Base-by-base conservation (phyloP, 2,113 vertebrate genomes). In the Pyxicephalus adspersus region DNA sequence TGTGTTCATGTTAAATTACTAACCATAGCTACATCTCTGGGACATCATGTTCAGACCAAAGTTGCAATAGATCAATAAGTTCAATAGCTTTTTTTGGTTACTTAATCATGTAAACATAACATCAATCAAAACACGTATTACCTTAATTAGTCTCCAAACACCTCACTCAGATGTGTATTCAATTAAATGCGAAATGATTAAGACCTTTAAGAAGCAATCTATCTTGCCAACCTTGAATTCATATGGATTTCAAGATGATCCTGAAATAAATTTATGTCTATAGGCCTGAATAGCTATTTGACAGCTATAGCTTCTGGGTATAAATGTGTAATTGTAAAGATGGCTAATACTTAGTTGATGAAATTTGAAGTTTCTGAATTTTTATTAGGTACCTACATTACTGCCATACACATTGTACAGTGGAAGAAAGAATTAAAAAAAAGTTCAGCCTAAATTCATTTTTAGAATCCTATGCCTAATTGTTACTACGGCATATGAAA, bases 91-190 rank as follows among this genome's bases (percentile, higher is more conserved):
- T 61, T 61, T 64, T 50, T 45, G 22, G 73, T 63, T 50, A 26
- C n/a, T 73, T 73, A 73, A 73, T 78, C 76, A 78, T 26, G 76
- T 78, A 78, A 78, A 66, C 63, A 78, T 34, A 66, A 78, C 70
- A 73, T 73, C 70, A 73, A 73, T 73, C 70, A 72, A 64, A 38
- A 9, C 15, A 64, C 66, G 71, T 54, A 73, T 64, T 64, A 20
- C 63, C 57, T 81, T 73, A 81, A 81, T 81, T 81, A 81, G 78
- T 81, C 78, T 73, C 78, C 64, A 29, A 31, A 68, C 68, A 63
- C 68, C 67, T 29, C 11, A 22, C 31, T 34, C 25, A 29, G n/a
- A 77, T 29, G 76, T 68, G 63, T 45, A 55, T 58, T 78, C 64
- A 18, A 58, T 78, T 67, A 54, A 54, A 78, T 7, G 19, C 13